Conservation (phyloP, 2,888 invertebrate species). For the Drosophila gaucha region DNA sequence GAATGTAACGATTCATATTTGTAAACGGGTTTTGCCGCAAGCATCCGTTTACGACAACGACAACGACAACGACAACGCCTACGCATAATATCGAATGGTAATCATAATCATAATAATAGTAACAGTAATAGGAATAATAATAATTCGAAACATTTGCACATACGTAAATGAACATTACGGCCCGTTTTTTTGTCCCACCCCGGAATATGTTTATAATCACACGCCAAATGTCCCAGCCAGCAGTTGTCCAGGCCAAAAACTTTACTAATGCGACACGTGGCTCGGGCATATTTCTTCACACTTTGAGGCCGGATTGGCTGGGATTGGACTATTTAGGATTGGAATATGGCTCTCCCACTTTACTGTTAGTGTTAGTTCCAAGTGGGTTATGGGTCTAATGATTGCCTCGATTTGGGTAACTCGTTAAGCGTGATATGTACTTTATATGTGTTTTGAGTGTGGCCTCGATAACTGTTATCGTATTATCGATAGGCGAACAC, state of each 20-base stretch:
- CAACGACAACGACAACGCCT: not conserved
- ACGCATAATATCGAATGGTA: slow-evolving; percentile 71
- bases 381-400: slow-evolving; percentile 61
- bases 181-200: not conserved
- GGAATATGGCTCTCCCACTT: slow-evolving; percentile 2
- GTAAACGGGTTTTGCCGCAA: slow-evolving; percentile 57
- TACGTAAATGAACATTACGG: slow-evolving; percentile 74
- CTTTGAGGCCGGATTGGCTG: slow-evolving; percentile 38
- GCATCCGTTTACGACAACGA: not conserved
- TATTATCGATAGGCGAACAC: slow-evolving; percentile 36
- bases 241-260: slow-evolving; percentile 52
- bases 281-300: slow-evolving; percentile 64
- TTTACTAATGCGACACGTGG: slow-evolving; percentile 73
- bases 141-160: slow-evolving; percentile 71
- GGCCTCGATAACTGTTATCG: slow-evolving; percentile 17
- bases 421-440: slow-evolving; percentile 37
- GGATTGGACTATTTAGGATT: slow-evolving; percentile 17
- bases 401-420: slow-evolving; percentile 51
- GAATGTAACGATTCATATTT: slow-evolving; percentile 65
- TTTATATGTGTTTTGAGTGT: slow-evolving; percentile 5
- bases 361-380: slow-evolving; percentile 22
- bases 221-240: slow-evolving; percentile 50
- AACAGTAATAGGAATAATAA: slow-evolving; percentile 64
- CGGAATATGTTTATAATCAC: slow-evolving; percentile 75
- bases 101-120: slow-evolving; percentile 80